Evolutionary conservation across 2,888 invertebrate species (phyloP).

Genomic region (Taphrorychus bicolor): DNA sequence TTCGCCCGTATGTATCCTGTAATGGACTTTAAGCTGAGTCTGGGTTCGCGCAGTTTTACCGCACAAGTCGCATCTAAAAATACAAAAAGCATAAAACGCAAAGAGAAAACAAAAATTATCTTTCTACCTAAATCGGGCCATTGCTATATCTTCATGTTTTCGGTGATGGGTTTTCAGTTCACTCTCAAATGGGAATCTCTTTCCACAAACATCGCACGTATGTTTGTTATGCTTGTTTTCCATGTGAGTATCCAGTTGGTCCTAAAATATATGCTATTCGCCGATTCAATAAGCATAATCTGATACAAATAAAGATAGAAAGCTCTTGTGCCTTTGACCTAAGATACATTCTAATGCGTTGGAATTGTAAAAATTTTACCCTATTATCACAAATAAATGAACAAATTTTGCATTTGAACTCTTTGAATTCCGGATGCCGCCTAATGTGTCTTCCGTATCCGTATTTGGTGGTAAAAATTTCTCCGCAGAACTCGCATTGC

Average conservation of each 20-base stretch:
- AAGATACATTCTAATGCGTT: no score
- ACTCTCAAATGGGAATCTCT: slow-evolving; percentile 39
- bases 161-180: slow-evolving; percentile 35
- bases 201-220: slow-evolving; percentile 36
- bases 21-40: slow-evolving; percentile 34
- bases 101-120: neutral
- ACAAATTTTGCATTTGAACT: slow-evolving; percentile 38
- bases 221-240: slow-evolving; percentile 36
- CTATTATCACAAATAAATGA: slow-evolving; percentile 35
- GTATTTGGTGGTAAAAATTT: slow-evolving; percentile 37
- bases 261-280: no score
- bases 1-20: slow-evolving; percentile 36
- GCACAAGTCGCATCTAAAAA: slow-evolving; percentile 30
- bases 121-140: slow-evolving; percentile 32
- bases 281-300: neutral
- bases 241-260: slow-evolving; percentile 37
- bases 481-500: slow-evolving; percentile 41
- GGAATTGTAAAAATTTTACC: no score
- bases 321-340: neutral
- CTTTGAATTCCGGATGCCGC: slow-evolving; percentile 33
- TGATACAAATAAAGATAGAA: neutral
- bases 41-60: slow-evolving; percentile 37
- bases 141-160: slow-evolving; percentile 36
- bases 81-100: neutral
- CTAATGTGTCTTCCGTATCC: slow-evolving; percentile 38